phyloP scores from a whole-genome alignment of 2,888 invertebrate genomes.

The Chesias legatella region DNA sequence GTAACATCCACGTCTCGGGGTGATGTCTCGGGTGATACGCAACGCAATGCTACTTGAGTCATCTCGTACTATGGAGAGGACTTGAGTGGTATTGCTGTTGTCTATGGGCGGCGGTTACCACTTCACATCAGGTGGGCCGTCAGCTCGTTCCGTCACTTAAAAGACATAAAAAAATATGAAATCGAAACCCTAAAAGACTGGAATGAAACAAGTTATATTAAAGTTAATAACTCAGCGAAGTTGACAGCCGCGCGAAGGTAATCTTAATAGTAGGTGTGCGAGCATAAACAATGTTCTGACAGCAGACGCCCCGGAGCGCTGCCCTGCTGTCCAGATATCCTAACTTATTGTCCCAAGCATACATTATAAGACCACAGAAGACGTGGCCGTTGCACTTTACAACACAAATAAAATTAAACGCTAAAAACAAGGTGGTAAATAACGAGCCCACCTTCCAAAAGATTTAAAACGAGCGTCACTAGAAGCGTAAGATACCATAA shows the following conservation, averaged over 20 bases:
- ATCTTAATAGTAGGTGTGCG: conserved; percentile 48
- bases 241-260: conserved; percentile 50
- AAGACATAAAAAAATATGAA: too few species aligned
- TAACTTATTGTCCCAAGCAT: conserved; percentile 31
- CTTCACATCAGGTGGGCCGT: too few species aligned
- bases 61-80: too few species aligned
- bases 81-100: too few species aligned
- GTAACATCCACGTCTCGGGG: too few species aligned
- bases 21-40: too few species aligned
- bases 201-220: conserved; percentile 46
- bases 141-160: too few species aligned
- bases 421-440: not conserved
- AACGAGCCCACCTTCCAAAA: too few species aligned
- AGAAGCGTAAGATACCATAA: too few species aligned
- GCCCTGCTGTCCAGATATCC: conserved; percentile 45
- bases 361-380: conserved; percentile 30
- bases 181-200: conserved; percentile 39
- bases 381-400: conserved; percentile 8
- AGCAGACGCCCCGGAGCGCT: conserved; percentile 59
- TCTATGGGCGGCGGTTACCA: too few species aligned
- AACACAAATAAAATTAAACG: conserved; percentile 1
- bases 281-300: conserved; percentile 55
- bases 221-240: conserved; percentile 51
- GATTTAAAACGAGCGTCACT: too few species aligned
- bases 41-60: too few species aligned